These are phyloP conservation scores for Bombyx mori DNA, from an alignment of 1,140 invertebrate species.

Conservation along the genomic window ASM3026992v2 NC_085120.1:10856501-10857000, in stretches of 20 bases:
- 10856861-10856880: not conserved
- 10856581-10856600: too few relatives aligned
- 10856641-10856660: slow-evolving; percentile 1
- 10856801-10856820: slow-evolving; percentile 38
- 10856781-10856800: slow-evolving; percentile 13
- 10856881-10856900: too few relatives aligned
- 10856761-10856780: slow-evolving; percentile 16
- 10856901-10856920: too few relatives aligned
- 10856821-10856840: slow-evolving; percentile 34
- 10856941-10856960: too few relatives aligned
- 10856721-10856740: slow-evolving; percentile 14
- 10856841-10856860: slow-evolving; percentile 22
- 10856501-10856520: too few relatives aligned
- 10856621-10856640: slow-evolving; percentile 4
- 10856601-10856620: not conserved
- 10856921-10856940: too few relatives aligned
- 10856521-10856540: too few relatives aligned
- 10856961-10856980: too few relatives aligned
- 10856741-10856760: slow-evolving; percentile 13
- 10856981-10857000: too few relatives aligned
- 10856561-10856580: too few relatives aligned
- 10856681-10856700: slow-evolving; percentile 44
- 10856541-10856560: too few relatives aligned
- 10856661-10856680: slow-evolving; percentile 4
- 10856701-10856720: slow-evolving; percentile 24